These are phyloP conservation scores for Oscheius sp. DNA, from an alignment of 2,888 invertebrate genomes.

Conservation along the genomic window DNA sequence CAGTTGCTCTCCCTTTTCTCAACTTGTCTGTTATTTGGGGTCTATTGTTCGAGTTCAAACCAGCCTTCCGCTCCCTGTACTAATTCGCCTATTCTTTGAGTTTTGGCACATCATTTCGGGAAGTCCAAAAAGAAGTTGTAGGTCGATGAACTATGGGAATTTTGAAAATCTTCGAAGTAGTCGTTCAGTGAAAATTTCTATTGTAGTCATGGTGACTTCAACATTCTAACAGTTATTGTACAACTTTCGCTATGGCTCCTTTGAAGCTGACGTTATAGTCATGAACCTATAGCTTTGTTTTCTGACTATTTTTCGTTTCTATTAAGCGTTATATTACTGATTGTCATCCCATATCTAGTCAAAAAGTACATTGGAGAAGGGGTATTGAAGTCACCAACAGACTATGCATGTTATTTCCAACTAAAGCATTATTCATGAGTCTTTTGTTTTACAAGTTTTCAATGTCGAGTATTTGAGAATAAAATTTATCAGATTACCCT, in stretches of 20 bases:
- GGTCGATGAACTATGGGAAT: not conserved
- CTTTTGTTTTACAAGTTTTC: too few species aligned
- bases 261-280: not conserved
- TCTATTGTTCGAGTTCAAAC: conserved; percentile 29
- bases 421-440: too few species aligned
- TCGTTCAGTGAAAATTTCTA: not conserved
- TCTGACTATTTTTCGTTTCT: too few species aligned
- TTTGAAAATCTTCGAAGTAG: too few species aligned
- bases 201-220: not conserved
- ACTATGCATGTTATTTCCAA: too few species aligned
- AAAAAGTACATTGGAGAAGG: too few species aligned
- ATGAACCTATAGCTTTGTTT: too few species aligned
- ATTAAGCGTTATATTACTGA: too few species aligned
- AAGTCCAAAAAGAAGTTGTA: not conserved
- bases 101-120: conserved; percentile 20
- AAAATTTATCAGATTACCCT: too few species aligned
- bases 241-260: not conserved
- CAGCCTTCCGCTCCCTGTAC: conserved; percentile 14
- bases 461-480: too few species aligned
- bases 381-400: too few species aligned
- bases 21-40: not conserved
- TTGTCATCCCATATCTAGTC: too few species aligned
- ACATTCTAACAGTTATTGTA: not conserved
- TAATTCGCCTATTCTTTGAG: conserved; percentile 33
- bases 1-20: not conserved